These are phyloP conservation scores for Heliconius melpomene DNA, from an alignment of 1,140 invertebrate genomes.

Conservation along the genomic window DNA sequence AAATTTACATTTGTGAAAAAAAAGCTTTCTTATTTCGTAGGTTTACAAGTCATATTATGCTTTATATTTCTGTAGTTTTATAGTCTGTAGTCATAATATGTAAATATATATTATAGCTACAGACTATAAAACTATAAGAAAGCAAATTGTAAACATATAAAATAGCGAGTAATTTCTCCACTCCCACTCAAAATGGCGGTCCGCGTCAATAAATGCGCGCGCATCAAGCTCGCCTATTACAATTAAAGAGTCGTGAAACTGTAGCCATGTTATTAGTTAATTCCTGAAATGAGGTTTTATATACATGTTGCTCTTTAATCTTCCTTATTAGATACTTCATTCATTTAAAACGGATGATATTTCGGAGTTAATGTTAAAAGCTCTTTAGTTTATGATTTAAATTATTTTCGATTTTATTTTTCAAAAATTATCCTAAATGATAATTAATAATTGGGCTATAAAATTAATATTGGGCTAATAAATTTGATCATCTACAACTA, in stretches of 20 bases:
- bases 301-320: conserved; percentile 8
- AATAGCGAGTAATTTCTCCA: conserved; percentile 36
- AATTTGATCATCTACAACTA: too few relatives aligned
- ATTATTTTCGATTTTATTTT: too few relatives aligned
- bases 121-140: neutral
- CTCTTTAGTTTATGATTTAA: neutral
- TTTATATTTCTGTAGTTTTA: neutral
- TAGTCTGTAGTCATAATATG: too few relatives aligned
- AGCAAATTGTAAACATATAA: conserved; percentile 24
- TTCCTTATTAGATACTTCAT: conserved; percentile 11
- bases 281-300: conserved; percentile 22
- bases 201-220: conserved; percentile 41
- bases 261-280: conserved; percentile 25
- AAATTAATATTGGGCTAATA: too few relatives aligned
- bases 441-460: too few relatives aligned
- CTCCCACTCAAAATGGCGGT: conserved; percentile 38
- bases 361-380: neutral
- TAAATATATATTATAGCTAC: neutral
- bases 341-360: conserved; percentile 2
- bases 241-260: conserved; percentile 27
- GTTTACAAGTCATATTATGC: neutral
- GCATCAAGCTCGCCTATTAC: conserved; percentile 35
- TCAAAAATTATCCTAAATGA: too few relatives aligned
- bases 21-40: too few relatives aligned
- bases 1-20: too few relatives aligned